A percentile compares a stretch with the other conserved stretches of the same genome.
Evolutionary conservation across 2,888 invertebrate species (phyloP).

Genomic region (Scaptomyza polygonia): DNA sequence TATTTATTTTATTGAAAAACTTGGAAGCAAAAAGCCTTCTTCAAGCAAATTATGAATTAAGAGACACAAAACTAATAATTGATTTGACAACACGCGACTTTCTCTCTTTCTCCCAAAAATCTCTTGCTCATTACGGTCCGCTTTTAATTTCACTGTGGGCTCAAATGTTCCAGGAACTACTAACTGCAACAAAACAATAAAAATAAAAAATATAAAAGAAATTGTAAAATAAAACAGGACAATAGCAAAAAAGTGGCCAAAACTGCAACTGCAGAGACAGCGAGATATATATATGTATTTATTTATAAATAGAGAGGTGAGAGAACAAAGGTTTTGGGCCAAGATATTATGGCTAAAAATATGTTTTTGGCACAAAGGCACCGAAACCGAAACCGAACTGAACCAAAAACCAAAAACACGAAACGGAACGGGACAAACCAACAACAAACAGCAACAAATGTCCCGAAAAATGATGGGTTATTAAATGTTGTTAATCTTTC

Average conservation of each 20-base stretch:
- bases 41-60: too few relatives aligned
- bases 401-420: slow-evolving; percentile 6
- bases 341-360: slow-evolving; percentile 61
- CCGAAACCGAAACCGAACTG: slow-evolving; percentile 5
- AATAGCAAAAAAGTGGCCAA: slow-evolving; percentile 70
- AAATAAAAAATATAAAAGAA: slow-evolving; percentile 44
- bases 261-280: slow-evolving; percentile 17
- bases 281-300: background rate
- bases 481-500: slow-evolving; percentile 78
- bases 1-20: too few relatives aligned
- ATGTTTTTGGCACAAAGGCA: slow-evolving; percentile 49
- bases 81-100: slow-evolving; percentile 36
- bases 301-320: slow-evolving; percentile 21
- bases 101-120: background rate
- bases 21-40: too few relatives aligned
- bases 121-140: background rate
- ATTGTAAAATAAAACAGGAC: slow-evolving; percentile 64
- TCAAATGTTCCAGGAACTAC: slow-evolving; percentile 55
- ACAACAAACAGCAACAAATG: slow-evolving; percentile 25
- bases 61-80: too few relatives aligned
- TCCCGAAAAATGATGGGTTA: slow-evolving; percentile 71
- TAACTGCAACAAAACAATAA: slow-evolving; percentile 57
- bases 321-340: slow-evolving; percentile 42
- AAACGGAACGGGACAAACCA: slow-evolving; percentile 36
- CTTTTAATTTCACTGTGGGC: slow-evolving; percentile 34